Percentiles rank a stretch among this genome's conserved stretches.
Conservation (phyloP, 2,888 invertebrate species). For the Notodonta ziczac region DNA sequence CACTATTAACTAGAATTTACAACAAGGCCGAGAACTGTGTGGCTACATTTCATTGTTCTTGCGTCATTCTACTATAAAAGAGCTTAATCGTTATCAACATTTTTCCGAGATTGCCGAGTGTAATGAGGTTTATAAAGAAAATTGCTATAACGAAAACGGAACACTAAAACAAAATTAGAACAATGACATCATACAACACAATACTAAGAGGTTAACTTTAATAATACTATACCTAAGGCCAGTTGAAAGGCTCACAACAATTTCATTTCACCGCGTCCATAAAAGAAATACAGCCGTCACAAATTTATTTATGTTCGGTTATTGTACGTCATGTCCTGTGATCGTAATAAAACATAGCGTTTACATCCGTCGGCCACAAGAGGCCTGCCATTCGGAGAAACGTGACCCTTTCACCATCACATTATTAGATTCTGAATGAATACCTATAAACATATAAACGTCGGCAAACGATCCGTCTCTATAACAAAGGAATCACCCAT, state of each 20-base stretch:
- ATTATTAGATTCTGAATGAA: constrained; percentile 72
- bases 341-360: constrained; percentile 53
- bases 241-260: constrained; percentile 22
- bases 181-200: constrained; percentile 9
- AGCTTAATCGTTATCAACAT: too few species aligned
- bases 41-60: too few species aligned
- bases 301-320: constrained; percentile 48
- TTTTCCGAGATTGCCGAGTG: too few species aligned
- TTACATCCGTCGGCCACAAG: constrained; percentile 33
- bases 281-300: constrained; percentile 39
- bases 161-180: constrained; percentile 6
- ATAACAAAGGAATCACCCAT: constrained; percentile 66
- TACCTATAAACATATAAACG: constrained; percentile 64
- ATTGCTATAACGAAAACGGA: neutral
- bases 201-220: constrained; percentile 18
- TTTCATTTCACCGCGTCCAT: constrained; percentile 28
- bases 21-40: too few species aligned
- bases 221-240: constrained; percentile 17
- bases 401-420: constrained; percentile 60
- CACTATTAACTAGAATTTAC: too few species aligned
- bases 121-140: too few species aligned
- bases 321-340: constrained; percentile 51
- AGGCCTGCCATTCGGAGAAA: constrained; percentile 47
- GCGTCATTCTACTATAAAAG: too few species aligned
- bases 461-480: constrained; percentile 69